Conservation (phyloP, 2,113 vertebrate species). For the Callaeas wilsoni region DNA sequence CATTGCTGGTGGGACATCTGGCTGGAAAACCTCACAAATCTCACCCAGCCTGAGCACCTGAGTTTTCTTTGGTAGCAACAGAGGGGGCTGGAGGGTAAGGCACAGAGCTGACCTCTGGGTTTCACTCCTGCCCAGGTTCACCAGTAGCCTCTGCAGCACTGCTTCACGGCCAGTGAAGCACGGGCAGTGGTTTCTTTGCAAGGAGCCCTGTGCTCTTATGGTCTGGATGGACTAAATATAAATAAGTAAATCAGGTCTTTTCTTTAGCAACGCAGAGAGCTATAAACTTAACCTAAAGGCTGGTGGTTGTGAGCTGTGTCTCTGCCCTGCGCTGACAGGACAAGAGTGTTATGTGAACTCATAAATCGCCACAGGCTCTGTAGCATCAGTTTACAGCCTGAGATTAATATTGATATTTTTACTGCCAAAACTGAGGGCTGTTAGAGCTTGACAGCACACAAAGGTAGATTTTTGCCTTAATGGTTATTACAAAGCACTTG, state of each 20-base stretch:
- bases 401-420: conserved; percentile 34
- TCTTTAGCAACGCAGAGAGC: background rate
- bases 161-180: background rate
- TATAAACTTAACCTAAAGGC: background rate
- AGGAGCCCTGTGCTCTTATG: background rate
- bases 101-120: background rate
- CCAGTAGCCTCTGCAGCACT: background rate
- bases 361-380: background rate
- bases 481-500: background rate
- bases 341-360: background rate
- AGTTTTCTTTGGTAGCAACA: background rate
- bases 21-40: background rate
- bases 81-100: background rate
- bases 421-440: background rate
- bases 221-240: background rate
- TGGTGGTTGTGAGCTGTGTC: background rate
- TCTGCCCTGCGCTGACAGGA: background rate
- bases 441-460: background rate
- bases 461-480: background rate
- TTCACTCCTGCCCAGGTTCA: background rate
- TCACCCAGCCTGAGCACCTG: background rate
- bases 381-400: background rate
- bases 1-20: background rate
- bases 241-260: background rate
- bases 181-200: background rate